phyloP scores from a whole-genome alignment of 2,888 invertebrate species.

The Melangyna quadrimaculata region DNA sequence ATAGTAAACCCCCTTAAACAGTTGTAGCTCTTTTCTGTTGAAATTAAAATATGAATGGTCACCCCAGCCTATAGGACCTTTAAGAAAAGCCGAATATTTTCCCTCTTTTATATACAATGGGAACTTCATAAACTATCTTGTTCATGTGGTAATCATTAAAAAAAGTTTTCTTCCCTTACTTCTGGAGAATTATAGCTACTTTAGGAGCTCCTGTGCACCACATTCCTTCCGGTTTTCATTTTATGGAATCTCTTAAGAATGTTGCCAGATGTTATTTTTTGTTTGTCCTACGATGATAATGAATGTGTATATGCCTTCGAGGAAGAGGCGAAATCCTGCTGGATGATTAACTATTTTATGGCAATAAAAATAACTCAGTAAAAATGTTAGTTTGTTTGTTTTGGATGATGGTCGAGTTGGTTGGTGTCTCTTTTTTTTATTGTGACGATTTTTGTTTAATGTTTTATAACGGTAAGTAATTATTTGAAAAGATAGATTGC shows the following conservation, averaged over 20 bases:
- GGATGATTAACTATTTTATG: slow-evolving; percentile 51
- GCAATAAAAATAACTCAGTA: slow-evolving; percentile 43
- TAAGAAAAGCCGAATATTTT: slow-evolving; percentile 43
- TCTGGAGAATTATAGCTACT: slow-evolving; percentile 49
- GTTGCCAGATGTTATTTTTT: slow-evolving; percentile 43
- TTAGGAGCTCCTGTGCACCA: slow-evolving; percentile 17
- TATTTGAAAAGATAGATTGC: slow-evolving; percentile 44
- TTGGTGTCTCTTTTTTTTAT: slow-evolving; percentile 10
- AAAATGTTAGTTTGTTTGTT: slow-evolving; percentile 9
- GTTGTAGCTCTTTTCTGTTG: too few relatives aligned
- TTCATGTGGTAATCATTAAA: slow-evolving; percentile 71
- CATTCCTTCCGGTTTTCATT: slow-evolving; percentile 45
- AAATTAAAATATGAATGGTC: background rate
- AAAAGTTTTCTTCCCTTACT: slow-evolving; percentile 37
- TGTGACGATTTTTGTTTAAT: slow-evolving; percentile 13
- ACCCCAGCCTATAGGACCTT: background rate
- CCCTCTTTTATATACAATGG: background rate
- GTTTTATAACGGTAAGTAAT: background rate
- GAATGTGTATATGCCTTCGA: background rate
- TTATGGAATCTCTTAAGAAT: slow-evolving; percentile 49
- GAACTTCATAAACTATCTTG: slow-evolving; percentile 66
- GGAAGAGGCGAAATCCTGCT: slow-evolving; percentile 1
- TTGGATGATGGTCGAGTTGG: slow-evolving; percentile 38
- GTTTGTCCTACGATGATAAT: background rate
- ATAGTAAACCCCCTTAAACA: too few relatives aligned